Base-by-base conservation (phyloP, 2,888 invertebrate genomes). In the Odontocerum albicorne region DNA sequence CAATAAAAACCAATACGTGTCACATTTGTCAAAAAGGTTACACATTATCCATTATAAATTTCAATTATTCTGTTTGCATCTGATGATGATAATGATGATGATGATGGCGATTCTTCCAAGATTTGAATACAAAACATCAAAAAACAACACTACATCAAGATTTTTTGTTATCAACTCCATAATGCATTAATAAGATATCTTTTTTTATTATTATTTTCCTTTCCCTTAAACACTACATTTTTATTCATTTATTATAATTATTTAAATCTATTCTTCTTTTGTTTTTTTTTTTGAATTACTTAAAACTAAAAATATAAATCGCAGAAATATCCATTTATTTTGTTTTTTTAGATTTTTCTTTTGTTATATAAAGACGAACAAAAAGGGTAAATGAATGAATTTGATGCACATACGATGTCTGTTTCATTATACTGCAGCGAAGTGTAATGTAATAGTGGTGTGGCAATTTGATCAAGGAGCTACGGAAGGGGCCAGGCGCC, bases 111-210 rank as follows among this genome's bases (percentile, higher is more conserved):
- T n/a, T n/a, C n/a, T n/a, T n/a, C n/a, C n/a, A 20, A 6, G 39
- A 20, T 32, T 8, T 31, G 42, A 43, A 27, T 43, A 15, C 15
- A 43, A 27, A 43, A 27, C 4, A 27, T 21, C 8, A 31, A 44
- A 32, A 45, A 49, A 49, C 21, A 38, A 38, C 49, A 42, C 49
- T 49, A 49, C 42, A 21, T 49, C 32, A 40, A 49, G 19, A 40
- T 49, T 49, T 49, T 36, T 47, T 36, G 27, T 7, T 31, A 42
- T 32, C 27, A 38, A 44, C 44, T 27, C 38, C 38, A 46, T 31
- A 38, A 39, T 49, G 40, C 39, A 19, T 39, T 7, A 39, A 33
- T 39, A 36, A 47, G 47, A 47, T 47, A 33, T 44, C 32, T 31
- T 31, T 45, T 36, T 47, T 32, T 32, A 27, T 43, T 19, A 36